Evolutionary conservation across 2,888 invertebrate species (phyloP).

Genomic region (Drosophila austrosaltans): DNA sequence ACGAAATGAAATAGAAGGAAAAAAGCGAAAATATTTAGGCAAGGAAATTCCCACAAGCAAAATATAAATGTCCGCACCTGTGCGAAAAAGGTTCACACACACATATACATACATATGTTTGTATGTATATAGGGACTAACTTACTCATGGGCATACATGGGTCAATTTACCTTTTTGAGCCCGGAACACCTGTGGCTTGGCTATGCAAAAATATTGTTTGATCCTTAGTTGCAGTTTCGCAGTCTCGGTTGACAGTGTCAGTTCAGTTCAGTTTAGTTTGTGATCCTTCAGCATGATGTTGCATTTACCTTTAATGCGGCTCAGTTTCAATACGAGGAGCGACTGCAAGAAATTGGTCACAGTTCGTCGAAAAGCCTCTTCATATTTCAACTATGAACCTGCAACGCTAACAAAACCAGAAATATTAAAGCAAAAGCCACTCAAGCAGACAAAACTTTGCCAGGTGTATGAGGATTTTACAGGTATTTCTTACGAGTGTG

Average conservation of each 20-base stretch:
- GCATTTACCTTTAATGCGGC: conserved; percentile 51
- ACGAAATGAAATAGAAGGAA: conserved; percentile 17
- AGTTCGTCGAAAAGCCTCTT: conserved; percentile 58
- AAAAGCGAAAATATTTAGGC: conserved; percentile 29
- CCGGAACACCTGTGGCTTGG: conserved; percentile 69
- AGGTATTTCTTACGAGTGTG: conserved; percentile 49
- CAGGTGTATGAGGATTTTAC: conserved; percentile 74
- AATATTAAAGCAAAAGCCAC: conserved; percentile 50
- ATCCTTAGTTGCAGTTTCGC: conserved; percentile 21
- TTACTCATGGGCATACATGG: no score
- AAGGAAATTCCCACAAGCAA: conserved; percentile 65
- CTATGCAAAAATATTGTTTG: conserved; percentile 45
- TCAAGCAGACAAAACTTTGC: conserved; percentile 62
- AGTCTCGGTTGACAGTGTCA: conserved; percentile 45
- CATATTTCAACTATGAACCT: conserved; percentile 60
- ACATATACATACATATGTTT: neutral
- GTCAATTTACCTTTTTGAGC: neutral
- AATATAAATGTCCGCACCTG: conserved; percentile 19
- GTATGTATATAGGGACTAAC: conserved; percentile 3
- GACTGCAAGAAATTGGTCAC: conserved; percentile 53
- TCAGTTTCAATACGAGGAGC: conserved; percentile 28
- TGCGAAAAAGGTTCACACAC: conserved; percentile 6
- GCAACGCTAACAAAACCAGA: conserved; percentile 24
- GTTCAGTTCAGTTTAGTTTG: conserved; percentile 47
- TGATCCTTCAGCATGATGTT: conserved; percentile 60